Evolutionary conservation across 2,797 vertebrate species (phyloP), one percentile per base, ranked within the genome.

Genomic region (Centroberyx gerrardi): DNA sequence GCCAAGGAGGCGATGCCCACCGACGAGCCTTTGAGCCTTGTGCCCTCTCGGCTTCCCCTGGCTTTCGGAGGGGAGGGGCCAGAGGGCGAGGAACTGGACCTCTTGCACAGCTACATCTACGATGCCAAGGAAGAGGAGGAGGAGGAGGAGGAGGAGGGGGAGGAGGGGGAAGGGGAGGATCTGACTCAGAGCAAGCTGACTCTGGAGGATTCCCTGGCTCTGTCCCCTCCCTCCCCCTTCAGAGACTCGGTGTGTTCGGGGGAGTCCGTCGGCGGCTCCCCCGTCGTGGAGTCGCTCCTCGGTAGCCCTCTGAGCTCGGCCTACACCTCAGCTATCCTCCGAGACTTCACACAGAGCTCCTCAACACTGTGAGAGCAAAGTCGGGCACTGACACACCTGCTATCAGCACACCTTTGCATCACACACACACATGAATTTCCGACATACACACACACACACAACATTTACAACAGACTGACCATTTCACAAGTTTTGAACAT

Each of bases 151-250:
- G 82, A 86, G 74, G 90, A 92, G 92, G 78, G 72, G 72, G 90
- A 87, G 66, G 89, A 90, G 18, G 85, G 68, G 76, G 90, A 88
- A 42, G 68, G 80, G 87, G 87, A 97, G 84, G 82, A 85, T 80
- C 90, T 89, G 2, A 91, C 83, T 15, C 95, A 92, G 86, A 93
- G 93, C 94, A 98, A 96, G 90, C 79, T 96, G 44, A 95, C 92
- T 72, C 92, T 97, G 3, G 97, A 97, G 88, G 96, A 96, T 68
- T 96, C 96, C 18, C 94, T 96, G 0, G 96, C 97, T 0, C 93
- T 99, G 82, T 98, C 97, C 0, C 98, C 98, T 0, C 98, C 98
- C 0, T 99, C 98, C 60, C 98, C 98, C 33, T 99, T 99, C 90
- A 96, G 97, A 90, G 98, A 99, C 95, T 98, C 97, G 0, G 95